Conservation (phyloP, 53 echinoderm and acorn worm genomes). For the Arbacia lixula region DNA sequence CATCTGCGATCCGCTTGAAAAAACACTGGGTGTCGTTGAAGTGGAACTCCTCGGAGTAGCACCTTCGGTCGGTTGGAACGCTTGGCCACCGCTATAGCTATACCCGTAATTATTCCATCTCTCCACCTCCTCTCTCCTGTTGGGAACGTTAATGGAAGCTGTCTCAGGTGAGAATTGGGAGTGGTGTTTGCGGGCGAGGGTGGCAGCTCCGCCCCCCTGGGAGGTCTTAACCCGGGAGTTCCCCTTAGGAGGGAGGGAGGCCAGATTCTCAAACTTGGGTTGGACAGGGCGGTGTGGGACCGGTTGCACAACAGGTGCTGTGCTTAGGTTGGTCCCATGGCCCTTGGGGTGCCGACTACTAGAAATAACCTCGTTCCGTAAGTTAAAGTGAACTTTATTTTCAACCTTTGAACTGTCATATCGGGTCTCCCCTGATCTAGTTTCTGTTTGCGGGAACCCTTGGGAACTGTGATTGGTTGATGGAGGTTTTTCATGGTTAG, state of each 20-base stretch:
- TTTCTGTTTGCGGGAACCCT: not conserved
- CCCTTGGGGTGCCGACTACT: not conserved
- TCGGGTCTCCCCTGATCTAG: not conserved
- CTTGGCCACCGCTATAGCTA: not conserved
- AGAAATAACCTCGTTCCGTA: slow-evolving; percentile 31
- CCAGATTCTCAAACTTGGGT: slow-evolving; percentile 12
- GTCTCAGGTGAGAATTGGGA: slow-evolving; percentile 8
- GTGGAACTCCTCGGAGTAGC: too few species aligned
- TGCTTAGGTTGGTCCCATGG: slow-evolving; percentile 7
- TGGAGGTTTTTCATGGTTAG: slow-evolving; percentile 2
- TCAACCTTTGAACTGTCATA: not conserved
- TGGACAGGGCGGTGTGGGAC: slow-evolving; percentile 16
- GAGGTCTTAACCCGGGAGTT: slow-evolving; percentile 9
- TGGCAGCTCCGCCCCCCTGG: not conserved
- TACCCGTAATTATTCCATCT: slow-evolving; percentile 35
- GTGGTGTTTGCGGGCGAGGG: slow-evolving; percentile 16
- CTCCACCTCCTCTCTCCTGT: slow-evolving; percentile 44
- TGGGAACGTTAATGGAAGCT: slow-evolving; percentile 26
- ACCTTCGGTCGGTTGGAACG: not conserved
- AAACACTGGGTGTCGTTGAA: not conserved
- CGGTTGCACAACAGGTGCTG: slow-evolving; percentile 34
- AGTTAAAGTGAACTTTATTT: slow-evolving; percentile 26
- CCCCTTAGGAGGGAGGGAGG: slow-evolving; percentile 41
- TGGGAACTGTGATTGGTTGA: not conserved
- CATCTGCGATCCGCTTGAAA: not conserved